These are phyloP conservation scores for Trematomus bernacchii DNA, from an alignment of 2,797 vertebrate species.

Conservation along the genomic window DNA sequence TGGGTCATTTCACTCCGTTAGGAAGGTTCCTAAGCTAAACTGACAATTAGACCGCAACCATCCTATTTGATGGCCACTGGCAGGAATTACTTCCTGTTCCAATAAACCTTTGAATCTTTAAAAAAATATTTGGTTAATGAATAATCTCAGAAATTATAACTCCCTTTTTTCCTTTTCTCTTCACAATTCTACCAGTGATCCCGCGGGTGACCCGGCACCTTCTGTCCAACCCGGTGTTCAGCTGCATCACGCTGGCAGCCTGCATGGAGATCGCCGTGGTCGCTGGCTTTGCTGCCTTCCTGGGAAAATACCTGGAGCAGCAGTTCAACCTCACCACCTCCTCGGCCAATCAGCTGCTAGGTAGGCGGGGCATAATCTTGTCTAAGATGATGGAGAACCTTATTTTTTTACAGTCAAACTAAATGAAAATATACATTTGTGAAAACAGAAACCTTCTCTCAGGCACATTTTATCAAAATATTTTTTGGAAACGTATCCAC, in stretches of 20 bases:
- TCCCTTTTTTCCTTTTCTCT: conserved; percentile 1
- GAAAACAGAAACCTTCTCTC: background rate
- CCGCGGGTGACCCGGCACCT: conserved; percentile 96
- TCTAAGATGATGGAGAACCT: background rate
- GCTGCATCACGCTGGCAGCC: conserved; percentile 95
- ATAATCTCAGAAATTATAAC: background rate
- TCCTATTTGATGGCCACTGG: no score
- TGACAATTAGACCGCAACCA: no score
- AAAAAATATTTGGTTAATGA: background rate
- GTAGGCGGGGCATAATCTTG: conserved; percentile 79
- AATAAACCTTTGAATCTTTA: no score
- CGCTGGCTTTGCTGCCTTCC: conserved; percentile 96
- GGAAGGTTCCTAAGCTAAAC: no score
- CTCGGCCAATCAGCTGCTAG: conserved; percentile 97
- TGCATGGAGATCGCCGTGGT: conserved; percentile 99
- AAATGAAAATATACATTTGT: background rate
- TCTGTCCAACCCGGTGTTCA: conserved; percentile 98
- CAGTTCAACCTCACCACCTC: conserved; percentile 99
- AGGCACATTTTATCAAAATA: background rate
- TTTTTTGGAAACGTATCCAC: background rate
- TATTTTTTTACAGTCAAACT: background rate
- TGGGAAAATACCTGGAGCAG: conserved; percentile 98
- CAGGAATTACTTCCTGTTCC: no score
- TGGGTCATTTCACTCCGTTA: no score
- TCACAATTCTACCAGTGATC: conserved; percentile 87